Base-by-base conservation (phyloP, 1,140 invertebrate genomes). In the Lethrus apterus region DNA sequence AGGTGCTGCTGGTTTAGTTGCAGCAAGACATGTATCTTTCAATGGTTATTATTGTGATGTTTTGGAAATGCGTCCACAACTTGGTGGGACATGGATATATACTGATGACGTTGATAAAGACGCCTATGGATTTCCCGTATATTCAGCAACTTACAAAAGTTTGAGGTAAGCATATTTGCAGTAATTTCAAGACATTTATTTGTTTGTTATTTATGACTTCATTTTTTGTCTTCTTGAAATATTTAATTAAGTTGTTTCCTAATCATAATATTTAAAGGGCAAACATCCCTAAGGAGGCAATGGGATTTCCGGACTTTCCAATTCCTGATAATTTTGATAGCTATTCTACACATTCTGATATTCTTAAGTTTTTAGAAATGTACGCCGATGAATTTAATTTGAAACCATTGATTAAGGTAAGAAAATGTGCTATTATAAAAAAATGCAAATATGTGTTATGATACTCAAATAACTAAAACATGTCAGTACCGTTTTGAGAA, bases 1-100 rank as follows among this genome's bases (percentile, higher is more conserved):
- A 24, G 82, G 82, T 21, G 71, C 77, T 17, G 77, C 80, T 4
- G 82, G 82, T 9, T 63, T 85, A 10, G 72, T 72, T 15, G 77
- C 79, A 8, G 65, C 78, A 7, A 67, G 69, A 51, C 74, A 76
- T 46, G 55, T 62, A 3, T 50, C 58, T 18, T 52, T 53, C 5
- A 47, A 58, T n/a, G 56, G 60, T 4, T 72, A 76, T 49, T 44
- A 65, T 4, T 75, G 74, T 44, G 66, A 66, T 2, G 70, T 83
- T n/a, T 81, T 82, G 59, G 84, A 91, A 58, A 81, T 90, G 64
- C 77, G 76, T 1, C 65, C 75, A 13, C 60, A 77, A 53, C 70
- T 93, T 34, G 92, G 91, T n/a, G 92, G 92, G 11, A 87, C 89
- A 5, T 93, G 89, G 89, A 80, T 89, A 1, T 95, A 91, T 59